phyloP scores from a whole-genome alignment of 2,888 invertebrate species.

The Pogonocherus hispidulus region DNA sequence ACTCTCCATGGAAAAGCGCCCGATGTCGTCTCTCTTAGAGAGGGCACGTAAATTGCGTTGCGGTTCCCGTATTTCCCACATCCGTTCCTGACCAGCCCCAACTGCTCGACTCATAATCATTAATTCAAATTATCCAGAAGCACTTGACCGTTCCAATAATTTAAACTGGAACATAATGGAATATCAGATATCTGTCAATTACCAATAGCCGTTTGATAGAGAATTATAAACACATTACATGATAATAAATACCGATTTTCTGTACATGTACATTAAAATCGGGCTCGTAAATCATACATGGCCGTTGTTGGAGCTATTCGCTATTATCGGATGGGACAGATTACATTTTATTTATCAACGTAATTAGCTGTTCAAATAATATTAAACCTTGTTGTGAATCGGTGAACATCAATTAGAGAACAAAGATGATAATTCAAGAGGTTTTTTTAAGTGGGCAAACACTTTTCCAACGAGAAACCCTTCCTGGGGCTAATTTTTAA shows the following conservation, averaged over 20 bases:
- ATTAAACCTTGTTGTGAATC: not conserved
- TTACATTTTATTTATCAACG: slow-evolving; percentile 27
- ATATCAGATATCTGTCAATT: slow-evolving; percentile 60
- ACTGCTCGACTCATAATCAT: slow-evolving; percentile 32
- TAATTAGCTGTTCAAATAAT: slow-evolving; percentile 17
- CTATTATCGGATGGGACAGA: not conserved
- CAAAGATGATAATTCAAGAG: slow-evolving; percentile 17
- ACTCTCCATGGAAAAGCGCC: slow-evolving; percentile 42
- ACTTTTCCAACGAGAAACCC: not conserved
- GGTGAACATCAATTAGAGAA: slow-evolving; percentile 17
- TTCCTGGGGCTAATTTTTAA: not conserved
- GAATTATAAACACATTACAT: slow-evolving; percentile 60
- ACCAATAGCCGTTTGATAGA: slow-evolving; percentile 56
- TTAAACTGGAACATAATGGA: slow-evolving; percentile 46
- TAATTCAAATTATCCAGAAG: slow-evolving; percentile 40
- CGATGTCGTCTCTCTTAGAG: slow-evolving; percentile 13
- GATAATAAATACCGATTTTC: slow-evolving; percentile 55
- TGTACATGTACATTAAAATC: slow-evolving; percentile 40
- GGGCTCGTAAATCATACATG: slow-evolving; percentile 13
- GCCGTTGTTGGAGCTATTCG: slow-evolving; percentile 10
- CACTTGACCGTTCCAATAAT: slow-evolving; percentile 42
- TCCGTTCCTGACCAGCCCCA: slow-evolving; percentile 22
- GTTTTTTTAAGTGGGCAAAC: slow-evolving; percentile 8
- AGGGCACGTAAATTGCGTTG: slow-evolving; percentile 23
- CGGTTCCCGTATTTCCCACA: slow-evolving; percentile 6